Percentiles rank a stretch among this genome's conserved stretches.
phyloP scores from a whole-genome alignment of 2,113 vertebrate genomes.

The Sinocyclocheilus maitianheensis region DNA sequence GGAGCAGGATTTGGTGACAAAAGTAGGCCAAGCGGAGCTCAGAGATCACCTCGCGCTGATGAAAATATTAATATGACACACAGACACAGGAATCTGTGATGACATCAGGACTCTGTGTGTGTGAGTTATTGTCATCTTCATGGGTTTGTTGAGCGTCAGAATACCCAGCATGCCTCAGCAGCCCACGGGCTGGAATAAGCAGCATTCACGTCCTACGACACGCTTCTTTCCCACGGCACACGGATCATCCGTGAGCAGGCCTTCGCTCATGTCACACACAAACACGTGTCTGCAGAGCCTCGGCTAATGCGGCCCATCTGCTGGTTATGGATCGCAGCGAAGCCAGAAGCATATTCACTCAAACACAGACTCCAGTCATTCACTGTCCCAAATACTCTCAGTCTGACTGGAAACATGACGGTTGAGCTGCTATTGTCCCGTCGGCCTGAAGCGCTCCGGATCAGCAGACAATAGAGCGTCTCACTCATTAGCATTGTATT shows the following conservation, averaged over 20 bases:
- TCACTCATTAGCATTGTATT: constrained; percentile 74
- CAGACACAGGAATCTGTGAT: constrained; percentile 56
- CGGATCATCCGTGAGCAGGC: constrained; percentile 17
- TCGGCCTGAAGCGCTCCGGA: constrained; percentile 67
- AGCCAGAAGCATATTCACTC: not conserved
- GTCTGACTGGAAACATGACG: not conserved
- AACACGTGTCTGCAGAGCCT: constrained; percentile 30
- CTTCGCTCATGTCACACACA: not conserved
- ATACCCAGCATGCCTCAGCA: constrained; percentile 82
- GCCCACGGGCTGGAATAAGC: constrained; percentile 84
- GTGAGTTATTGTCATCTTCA: constrained; percentile 64
- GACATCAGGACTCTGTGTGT: constrained; percentile 58
- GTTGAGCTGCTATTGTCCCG: constrained; percentile 62
- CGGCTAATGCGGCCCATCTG: constrained; percentile 29
- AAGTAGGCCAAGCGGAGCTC: constrained; percentile 11
- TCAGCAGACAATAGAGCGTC: constrained; percentile 66
- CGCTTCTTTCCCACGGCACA: constrained; percentile 81
- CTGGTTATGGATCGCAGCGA: not conserved
- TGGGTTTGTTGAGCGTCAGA: constrained; percentile 57
- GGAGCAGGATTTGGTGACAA: not conserved
- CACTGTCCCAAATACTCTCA: not conserved
- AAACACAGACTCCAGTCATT: not conserved
- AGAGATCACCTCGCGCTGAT: not conserved
- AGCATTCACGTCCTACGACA: constrained; percentile 84
- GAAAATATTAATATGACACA: constrained; percentile 30